These are phyloP conservation scores for Drosophila lacertosa DNA, from an alignment of 1,140 invertebrate genomes.

Conservation along the genomic window DNA sequence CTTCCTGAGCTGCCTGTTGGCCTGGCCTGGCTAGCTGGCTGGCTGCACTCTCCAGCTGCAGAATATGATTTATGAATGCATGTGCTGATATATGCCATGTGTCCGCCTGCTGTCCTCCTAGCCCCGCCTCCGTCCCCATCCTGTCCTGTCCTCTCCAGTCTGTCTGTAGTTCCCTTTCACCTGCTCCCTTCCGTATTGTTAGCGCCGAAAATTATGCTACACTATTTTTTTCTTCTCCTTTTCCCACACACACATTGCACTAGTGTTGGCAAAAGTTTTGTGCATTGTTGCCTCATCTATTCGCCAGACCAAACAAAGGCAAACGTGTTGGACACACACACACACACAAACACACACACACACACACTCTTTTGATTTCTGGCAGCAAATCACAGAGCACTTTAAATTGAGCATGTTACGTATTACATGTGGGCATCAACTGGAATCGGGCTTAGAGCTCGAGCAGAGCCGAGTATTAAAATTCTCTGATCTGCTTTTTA, in stretches of 20 bases:
- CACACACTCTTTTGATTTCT: constrained; percentile 25
- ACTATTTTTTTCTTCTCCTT: constrained; percentile 68
- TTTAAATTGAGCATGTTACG: constrained; percentile 77
- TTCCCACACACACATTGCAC: constrained; percentile 26
- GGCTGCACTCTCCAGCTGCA: constrained; percentile 74
- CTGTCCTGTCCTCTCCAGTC: neutral
- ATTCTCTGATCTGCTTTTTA: constrained; percentile 10
- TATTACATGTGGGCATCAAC: constrained; percentile 46
- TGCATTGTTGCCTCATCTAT: constrained; percentile 69
- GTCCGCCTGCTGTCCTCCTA: constrained; percentile 38
- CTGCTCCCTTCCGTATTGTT: constrained; percentile 62
- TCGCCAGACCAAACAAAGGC: constrained; percentile 73
- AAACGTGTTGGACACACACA: constrained; percentile 56
- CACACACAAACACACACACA: constrained; percentile 14
- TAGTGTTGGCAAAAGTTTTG: constrained; percentile 39
- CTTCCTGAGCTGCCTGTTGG: constrained; percentile 52
- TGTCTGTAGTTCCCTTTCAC: neutral
- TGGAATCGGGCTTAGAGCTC: constrained; percentile 44
- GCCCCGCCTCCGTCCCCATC: too few relatives aligned
- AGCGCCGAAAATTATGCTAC: constrained; percentile 81
- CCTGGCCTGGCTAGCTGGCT: constrained; percentile 44
- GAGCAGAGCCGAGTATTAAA: constrained; percentile 27
- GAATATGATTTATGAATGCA: constrained; percentile 83
- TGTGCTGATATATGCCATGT: constrained; percentile 79
- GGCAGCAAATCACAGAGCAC: constrained; percentile 67